Conservation (phyloP, 1,140 invertebrate species). For the Lasioglossum baleicum region DNA sequence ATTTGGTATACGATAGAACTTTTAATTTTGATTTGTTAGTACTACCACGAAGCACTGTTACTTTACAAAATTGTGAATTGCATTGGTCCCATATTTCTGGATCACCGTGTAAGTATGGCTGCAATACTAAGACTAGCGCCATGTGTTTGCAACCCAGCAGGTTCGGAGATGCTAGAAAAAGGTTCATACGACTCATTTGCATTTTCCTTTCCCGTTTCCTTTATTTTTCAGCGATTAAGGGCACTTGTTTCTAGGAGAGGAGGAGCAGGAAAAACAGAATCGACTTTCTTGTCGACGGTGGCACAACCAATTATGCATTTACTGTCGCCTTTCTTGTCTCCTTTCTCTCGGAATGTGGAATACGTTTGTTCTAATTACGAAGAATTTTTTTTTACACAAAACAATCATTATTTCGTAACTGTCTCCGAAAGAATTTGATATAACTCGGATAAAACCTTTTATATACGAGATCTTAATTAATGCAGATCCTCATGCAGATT, state of each 20-base stretch:
- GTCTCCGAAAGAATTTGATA: too few relatives aligned
- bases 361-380: background rate
- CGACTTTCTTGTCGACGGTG: background rate
- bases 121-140: too few relatives aligned
- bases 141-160: slow-evolving; percentile 31
- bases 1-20: too few relatives aligned
- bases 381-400: background rate
- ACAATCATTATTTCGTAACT: too few relatives aligned
- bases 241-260: background rate
- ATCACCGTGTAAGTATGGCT: too few relatives aligned
- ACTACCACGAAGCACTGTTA: too few relatives aligned
- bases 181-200: slow-evolving; percentile 19
- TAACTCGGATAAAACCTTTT: too few relatives aligned
- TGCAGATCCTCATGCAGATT: too few relatives aligned
- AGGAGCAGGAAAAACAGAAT: background rate
- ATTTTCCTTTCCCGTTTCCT: background rate
- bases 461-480: too few relatives aligned
- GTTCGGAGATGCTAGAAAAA: slow-evolving; percentile 1
- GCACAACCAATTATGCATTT: background rate
- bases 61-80: too few relatives aligned
- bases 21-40: too few relatives aligned
- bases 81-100: too few relatives aligned
- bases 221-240: slow-evolving; percentile 9
- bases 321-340: background rate
- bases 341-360: background rate